These are phyloP conservation scores for Drosophila ironensis DNA, from an alignment of 1,140 invertebrate species.

Conservation along the genomic window DNA sequence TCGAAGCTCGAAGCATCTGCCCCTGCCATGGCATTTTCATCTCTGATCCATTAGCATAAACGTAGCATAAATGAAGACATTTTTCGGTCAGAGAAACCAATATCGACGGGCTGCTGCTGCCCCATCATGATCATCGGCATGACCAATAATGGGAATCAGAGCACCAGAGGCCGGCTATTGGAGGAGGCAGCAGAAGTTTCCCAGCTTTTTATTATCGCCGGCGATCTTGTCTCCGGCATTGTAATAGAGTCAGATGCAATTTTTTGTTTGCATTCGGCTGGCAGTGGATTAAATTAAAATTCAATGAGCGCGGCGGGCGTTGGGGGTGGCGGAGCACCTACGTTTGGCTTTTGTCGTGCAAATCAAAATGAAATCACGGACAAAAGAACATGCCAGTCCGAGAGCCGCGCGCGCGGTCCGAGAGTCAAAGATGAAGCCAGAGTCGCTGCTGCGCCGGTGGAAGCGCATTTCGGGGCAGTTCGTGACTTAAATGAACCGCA, in stretches of 20 bases:
- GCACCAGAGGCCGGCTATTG: slow-evolving; percentile 50
- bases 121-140: slow-evolving; percentile 54
- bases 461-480: slow-evolving; percentile 69
- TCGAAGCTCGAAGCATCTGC: background rate
- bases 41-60: slow-evolving; percentile 74
- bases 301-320: slow-evolving; percentile 59
- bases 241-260: slow-evolving; percentile 64
- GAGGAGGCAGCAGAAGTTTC: slow-evolving; percentile 63
- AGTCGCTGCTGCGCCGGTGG: slow-evolving; percentile 33
- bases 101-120: slow-evolving; percentile 5
- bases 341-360: slow-evolving; percentile 69
- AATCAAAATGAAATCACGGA: slow-evolving; percentile 78
- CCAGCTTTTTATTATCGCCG: slow-evolving; percentile 76
- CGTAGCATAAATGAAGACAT: slow-evolving; percentile 76
- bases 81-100: slow-evolving; percentile 31
- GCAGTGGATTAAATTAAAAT: slow-evolving; percentile 78
- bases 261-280: slow-evolving; percentile 54
- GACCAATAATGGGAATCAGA: slow-evolving; percentile 76
- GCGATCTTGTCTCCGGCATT: slow-evolving; percentile 62
- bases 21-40: slow-evolving; percentile 22
- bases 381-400: slow-evolving; percentile 72
- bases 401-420: slow-evolving; percentile 21
- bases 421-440: slow-evolving; percentile 50
- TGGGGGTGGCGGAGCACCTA: slow-evolving; percentile 46
- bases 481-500: slow-evolving; percentile 78